Evolutionary conservation across 1,140 invertebrate genomes (phyloP).

Genomic region (Streblospio benedicti): DNA sequence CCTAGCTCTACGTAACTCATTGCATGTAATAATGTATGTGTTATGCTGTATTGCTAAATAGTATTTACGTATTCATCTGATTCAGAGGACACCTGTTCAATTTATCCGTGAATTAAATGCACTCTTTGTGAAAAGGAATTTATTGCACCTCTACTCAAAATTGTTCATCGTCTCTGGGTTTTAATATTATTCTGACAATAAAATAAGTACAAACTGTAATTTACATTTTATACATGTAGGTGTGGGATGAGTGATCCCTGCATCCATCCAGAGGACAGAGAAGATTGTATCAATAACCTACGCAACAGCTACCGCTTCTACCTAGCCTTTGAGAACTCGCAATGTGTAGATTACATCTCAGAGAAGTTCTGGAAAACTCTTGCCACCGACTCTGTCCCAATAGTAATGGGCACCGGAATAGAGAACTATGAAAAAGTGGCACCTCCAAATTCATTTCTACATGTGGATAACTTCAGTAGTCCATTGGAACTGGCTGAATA

Average conservation of each 20-base stretch:
- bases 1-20: no score
- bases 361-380: conserved; percentile 17
- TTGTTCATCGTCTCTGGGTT: no score
- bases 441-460: conserved; percentile 53
- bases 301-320: conserved; percentile 16
- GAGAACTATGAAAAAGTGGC: conserved; percentile 79
- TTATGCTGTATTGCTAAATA: no score
- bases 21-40: no score
- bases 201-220: no score
- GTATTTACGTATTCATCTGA: no score
- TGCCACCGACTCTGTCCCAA: conserved; percentile 70
- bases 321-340: conserved; percentile 23
- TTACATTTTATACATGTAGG: no score
- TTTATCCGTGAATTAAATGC: no score
- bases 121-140: no score
- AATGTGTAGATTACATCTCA: conserved; percentile 20
- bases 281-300: background rate
- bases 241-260: background rate
- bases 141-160: no score
- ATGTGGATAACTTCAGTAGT: conserved; percentile 32
- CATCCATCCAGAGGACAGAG: background rate
- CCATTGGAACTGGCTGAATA: conserved; percentile 36
- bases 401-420: conserved; percentile 84
- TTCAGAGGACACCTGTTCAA: no score
- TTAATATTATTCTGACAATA: no score